Evolutionary conservation across 2,888 invertebrate species (phyloP), one percentile per base, ranked within the genome.

Genomic region (Trichogramma dendrolimi): DNA sequence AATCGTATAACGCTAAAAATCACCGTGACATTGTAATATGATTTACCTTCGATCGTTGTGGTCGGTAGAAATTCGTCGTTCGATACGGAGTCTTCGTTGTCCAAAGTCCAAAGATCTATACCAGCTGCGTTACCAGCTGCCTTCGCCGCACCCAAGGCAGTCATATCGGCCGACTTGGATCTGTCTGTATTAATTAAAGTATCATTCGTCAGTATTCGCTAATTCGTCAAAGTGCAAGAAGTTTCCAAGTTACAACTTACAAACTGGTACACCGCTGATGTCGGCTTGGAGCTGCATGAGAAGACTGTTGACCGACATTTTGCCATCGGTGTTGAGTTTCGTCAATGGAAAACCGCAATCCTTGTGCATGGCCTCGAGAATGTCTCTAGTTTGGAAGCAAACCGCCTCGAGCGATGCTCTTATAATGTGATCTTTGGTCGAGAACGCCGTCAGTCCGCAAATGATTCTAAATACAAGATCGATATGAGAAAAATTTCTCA

Each of bases 281-380:
- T 99, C 97, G 0, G 98, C 94, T 79, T 98, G 97, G 56, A 98
- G 76, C 78, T 99, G 98, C 92, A 98, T 94, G 52, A 99, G 84
- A 4, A 96, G 82, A 73, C 88, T 87, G 77, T 97, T 98, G 5
- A 86, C 85, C 0, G 94, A 91, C 89, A 99, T 90, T 71, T 89
- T 91, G 0, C 99, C 99, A 76, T 99, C 98, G 0, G 96, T 94
- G 78, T 94, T 88, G 0, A 98, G 81, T 71, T 91, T 90, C 1
- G 86, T 84, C 27, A 96, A 80, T 0, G 90, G 87, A 75, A 91
- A 84, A 0, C 93, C 93, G 72, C 93, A 93, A 81, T 97, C 96
- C 80, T 91, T 89, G 73, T 92, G 86, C 94, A 97, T 96, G 0
- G 94, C 93, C 79, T 96, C 95, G 55, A 97, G 80, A 69, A 96